Conservation (phyloP, 2,888 invertebrate genomes). For the Synergus gifuensis region DNA sequence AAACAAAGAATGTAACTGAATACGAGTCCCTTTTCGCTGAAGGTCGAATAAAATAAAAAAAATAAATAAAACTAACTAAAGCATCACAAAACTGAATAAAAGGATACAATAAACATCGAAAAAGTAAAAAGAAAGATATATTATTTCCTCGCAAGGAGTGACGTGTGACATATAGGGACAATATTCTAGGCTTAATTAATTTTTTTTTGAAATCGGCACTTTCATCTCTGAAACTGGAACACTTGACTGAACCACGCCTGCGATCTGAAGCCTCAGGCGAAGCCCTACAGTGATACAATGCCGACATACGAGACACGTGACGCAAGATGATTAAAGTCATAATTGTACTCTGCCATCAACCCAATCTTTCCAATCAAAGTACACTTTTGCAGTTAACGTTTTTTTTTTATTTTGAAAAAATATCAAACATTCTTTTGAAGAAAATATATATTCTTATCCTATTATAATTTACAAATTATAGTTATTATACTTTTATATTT, state of each 20-base stretch:
- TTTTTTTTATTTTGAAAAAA: constrained; percentile 18
- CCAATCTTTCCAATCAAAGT: constrained; percentile 19
- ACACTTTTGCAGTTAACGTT: constrained; percentile 8
- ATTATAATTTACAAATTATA: neutral
- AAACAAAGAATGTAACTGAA: neutral
- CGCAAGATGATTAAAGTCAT: constrained; percentile 32
- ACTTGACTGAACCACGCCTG: constrained; percentile 54
- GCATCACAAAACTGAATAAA: too few relatives aligned
- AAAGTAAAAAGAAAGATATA: neutral
- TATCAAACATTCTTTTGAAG: neutral
- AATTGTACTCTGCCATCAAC: constrained; percentile 3
- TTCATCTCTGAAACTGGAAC: constrained; percentile 57
- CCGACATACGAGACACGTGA: constrained; percentile 23
- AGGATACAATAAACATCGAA: too few relatives aligned
- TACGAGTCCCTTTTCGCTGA: neutral
- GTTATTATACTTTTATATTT: neutral
- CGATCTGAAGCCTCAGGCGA: constrained; percentile 44
- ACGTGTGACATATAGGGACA: constrained; percentile 19
- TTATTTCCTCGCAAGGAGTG: neutral
- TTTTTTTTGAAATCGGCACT: constrained; percentile 50
- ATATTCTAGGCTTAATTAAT: constrained; percentile 44
- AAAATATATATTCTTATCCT: neutral
- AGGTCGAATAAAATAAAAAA: neutral
- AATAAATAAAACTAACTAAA: neutral
- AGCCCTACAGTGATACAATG: constrained; percentile 39